Evolutionary conservation across 2,113 vertebrate genomes (phyloP).

Genomic region (Chionis minor): DNA sequence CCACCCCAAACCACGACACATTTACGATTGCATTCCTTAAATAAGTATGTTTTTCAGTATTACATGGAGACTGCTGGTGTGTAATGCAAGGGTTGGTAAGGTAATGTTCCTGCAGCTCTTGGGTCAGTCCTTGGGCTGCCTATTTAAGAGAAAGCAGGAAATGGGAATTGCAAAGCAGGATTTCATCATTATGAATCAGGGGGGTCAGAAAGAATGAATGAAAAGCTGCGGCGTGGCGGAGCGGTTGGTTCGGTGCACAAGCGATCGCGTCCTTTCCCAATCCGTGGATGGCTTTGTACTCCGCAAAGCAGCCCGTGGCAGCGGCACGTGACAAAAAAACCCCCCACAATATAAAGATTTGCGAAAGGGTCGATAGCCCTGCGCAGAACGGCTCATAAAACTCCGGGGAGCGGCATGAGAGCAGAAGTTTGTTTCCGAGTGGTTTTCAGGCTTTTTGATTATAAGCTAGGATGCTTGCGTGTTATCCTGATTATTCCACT

Average conservation of each 20-base stretch:
- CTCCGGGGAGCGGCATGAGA: rapidly evolving
- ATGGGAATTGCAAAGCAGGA: constrained; percentile 28
- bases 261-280: constrained; percentile 25
- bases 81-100: neutral
- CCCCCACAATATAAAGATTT: neutral
- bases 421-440: neutral
- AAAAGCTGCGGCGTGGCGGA: neutral
- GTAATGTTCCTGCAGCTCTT: neutral
- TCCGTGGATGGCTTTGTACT: constrained; percentile 15
- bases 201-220: neutral
- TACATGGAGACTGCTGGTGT: rapidly evolving
- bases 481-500: neutral
- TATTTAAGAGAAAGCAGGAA: neutral
- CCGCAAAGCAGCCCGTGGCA: neutral
- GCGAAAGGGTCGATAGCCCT: neutral
- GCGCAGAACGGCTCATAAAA: neutral
- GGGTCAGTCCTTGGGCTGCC: neutral
- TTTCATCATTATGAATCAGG: constrained; percentile 19
- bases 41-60: neutral
- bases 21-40: neutral
- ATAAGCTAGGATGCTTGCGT: neutral
- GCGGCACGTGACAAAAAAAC: neutral
- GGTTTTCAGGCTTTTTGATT: neutral
- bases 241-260: neutral
- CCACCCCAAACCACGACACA: neutral